A percentile compares a stretch with the other conserved stretches of the same genome.
Conservation (phyloP, 2,113 vertebrate genomes). For the Hippocampus guttulatus region DNA sequence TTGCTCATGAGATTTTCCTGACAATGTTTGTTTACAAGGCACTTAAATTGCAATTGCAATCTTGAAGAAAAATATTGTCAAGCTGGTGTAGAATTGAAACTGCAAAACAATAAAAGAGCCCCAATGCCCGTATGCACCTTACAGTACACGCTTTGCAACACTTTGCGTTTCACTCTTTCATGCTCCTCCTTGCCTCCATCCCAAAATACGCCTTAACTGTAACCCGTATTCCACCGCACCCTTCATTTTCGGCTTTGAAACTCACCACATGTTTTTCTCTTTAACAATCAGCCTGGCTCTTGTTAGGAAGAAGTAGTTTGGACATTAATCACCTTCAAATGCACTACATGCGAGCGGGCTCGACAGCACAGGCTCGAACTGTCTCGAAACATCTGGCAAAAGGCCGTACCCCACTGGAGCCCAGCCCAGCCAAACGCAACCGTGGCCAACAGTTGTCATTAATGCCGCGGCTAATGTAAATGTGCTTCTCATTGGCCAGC, state of each 20-base stretch:
- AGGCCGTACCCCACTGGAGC: neutral
- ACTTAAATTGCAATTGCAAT: too few species aligned
- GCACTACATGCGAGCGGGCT: neutral
- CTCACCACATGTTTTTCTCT: conserved; percentile 5
- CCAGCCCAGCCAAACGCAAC: neutral
- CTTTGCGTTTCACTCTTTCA: neutral
- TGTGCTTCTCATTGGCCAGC: neutral
- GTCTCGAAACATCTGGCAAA: neutral
- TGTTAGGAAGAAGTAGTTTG: neutral
- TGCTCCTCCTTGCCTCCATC: neutral
- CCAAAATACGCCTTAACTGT: neutral
- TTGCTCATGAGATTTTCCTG: too few species aligned
- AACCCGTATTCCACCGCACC: conserved; percentile 1
- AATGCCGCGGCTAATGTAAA: neutral
- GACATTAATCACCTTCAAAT: conserved; percentile 4
- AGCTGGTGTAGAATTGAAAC: too few species aligned
- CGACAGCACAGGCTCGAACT: neutral
- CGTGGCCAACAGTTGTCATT: neutral
- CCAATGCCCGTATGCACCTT: neutral
- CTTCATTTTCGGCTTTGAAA: conserved; percentile 4
- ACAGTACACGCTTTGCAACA: neutral
- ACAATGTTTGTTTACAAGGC: too few species aligned
- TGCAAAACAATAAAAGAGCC: neutral
- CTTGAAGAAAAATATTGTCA: too few species aligned
- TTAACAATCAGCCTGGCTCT: conserved; percentile 3